phyloP scores from a whole-genome alignment of 1,140 invertebrate species.

The Paracyclopina nana region DNA sequence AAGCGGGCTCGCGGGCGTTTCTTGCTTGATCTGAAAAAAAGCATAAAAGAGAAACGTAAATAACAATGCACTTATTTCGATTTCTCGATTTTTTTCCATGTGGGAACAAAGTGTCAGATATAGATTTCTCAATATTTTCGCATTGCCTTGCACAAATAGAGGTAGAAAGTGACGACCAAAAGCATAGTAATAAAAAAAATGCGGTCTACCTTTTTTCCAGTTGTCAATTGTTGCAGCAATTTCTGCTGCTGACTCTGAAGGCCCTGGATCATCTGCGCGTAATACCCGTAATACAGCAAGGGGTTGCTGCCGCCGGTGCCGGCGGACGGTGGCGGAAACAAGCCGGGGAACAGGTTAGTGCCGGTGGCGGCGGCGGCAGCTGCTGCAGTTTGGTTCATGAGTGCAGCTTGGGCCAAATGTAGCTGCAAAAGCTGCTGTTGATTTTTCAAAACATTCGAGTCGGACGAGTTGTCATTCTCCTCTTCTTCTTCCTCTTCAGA shows the following conservation, averaged over 20 bases:
- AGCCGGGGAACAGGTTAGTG: background rate
- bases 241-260: background rate
- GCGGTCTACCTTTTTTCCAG: no score
- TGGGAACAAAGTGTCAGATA: no score
- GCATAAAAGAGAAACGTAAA: no score
- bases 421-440: background rate
- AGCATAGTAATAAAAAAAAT: no score
- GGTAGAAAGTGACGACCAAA: no score
- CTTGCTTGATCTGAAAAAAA: no score
- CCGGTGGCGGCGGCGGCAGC: background rate
- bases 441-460: background rate
- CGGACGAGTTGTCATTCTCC: background rate
- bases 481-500: background rate
- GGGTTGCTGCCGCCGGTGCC: background rate
- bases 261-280: slow-evolving; percentile 1
- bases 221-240: background rate
- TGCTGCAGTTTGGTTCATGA: background rate
- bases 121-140: no score
- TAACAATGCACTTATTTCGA: no score
- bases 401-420: background rate
- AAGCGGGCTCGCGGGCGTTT: no score
- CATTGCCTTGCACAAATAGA: no score
- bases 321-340: background rate
- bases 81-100: no score
- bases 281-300: slow-evolving; percentile 2